phyloP scores from a whole-genome alignment of 2,888 invertebrate genomes.

The Cephus nigrinus region DNA sequence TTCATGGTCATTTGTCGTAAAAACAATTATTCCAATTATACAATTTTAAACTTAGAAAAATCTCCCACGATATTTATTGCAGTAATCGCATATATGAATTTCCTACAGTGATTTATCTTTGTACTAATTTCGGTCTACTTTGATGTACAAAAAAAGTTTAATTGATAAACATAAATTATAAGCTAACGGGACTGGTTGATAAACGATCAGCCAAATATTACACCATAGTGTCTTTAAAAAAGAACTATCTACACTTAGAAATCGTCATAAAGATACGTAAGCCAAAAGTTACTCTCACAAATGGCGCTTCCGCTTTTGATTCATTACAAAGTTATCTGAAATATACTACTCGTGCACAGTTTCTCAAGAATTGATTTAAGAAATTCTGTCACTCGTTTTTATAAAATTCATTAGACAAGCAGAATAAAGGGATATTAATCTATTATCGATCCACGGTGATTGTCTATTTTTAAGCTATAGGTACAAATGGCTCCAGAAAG shows the following conservation, averaged over 20 bases:
- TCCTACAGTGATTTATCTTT: neutral
- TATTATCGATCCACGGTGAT: neutral
- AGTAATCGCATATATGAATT: neutral
- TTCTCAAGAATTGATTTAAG: too few species aligned
- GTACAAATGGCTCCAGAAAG: neutral
- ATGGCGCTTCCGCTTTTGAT: too few species aligned
- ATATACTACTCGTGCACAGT: too few species aligned
- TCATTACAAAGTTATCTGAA: too few species aligned
- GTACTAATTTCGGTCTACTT: neutral
- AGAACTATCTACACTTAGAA: too few species aligned
- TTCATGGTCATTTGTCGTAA: neutral
- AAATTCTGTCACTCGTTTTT: too few species aligned
- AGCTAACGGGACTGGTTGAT: neutral
- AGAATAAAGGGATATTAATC: neutral
- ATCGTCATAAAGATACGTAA: too few species aligned
- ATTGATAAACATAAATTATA: neutral
- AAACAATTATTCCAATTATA: neutral
- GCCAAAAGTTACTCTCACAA: too few species aligned
- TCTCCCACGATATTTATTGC: neutral
- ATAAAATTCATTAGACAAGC: neutral
- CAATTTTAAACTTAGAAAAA: neutral
- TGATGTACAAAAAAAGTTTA: neutral
- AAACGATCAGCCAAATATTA: too few species aligned
- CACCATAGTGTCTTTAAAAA: too few species aligned
- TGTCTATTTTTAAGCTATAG: neutral